These are phyloP conservation scores for Penaeus vannamei DNA, from an alignment of 1,140 invertebrate species.

Conservation along the genomic window DNA sequence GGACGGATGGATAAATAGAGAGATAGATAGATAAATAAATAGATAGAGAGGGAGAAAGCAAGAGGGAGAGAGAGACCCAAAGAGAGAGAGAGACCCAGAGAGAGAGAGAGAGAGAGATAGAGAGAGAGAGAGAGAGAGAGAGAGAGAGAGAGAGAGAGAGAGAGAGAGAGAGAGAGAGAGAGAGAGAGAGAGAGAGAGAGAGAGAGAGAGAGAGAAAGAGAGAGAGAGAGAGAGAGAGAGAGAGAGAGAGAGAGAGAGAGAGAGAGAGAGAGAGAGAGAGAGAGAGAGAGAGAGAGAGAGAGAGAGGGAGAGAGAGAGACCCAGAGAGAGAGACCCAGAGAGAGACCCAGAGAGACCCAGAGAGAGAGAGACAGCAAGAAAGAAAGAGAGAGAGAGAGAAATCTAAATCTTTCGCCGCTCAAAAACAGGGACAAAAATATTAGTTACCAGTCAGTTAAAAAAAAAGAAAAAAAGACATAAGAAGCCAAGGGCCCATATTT, in stretches of 20 bases:
- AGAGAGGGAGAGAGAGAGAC: conserved; percentile 12
- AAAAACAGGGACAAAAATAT: no score
- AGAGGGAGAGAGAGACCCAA: neutral
- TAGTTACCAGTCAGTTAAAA: no score
- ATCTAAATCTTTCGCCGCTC: no score
- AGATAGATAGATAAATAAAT: no score
- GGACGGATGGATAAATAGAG: no score
- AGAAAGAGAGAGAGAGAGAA: neutral
- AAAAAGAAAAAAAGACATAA: no score
- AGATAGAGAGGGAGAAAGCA: no score
- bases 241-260: neutral
- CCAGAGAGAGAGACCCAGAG: neutral
- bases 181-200: conserved; percentile 12
- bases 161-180: neutral
- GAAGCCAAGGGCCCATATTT: no score
- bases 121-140: neutral
- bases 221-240: neutral
- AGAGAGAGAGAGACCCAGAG: neutral
- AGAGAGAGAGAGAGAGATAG: neutral
- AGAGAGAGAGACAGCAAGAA: neutral
- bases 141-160: neutral
- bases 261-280: neutral
- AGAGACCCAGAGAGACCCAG: neutral
- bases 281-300: conserved; percentile 2
- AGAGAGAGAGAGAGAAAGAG: conserved; percentile 16